Evolutionary conservation across 2,888 invertebrate species (phyloP).

Genomic region (Nomada flava): DNA sequence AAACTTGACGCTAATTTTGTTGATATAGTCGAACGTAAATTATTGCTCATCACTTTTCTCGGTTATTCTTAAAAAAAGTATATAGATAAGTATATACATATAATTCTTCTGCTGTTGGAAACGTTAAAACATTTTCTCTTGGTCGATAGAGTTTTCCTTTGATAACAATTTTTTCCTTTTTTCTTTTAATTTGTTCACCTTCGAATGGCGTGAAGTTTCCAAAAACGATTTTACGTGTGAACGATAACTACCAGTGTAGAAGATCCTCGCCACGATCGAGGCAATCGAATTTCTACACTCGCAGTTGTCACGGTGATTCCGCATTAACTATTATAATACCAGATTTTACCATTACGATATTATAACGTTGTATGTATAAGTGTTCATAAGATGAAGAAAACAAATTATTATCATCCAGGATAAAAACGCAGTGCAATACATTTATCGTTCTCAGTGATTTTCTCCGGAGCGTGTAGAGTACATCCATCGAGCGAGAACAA

Average conservation of each 20-base stretch:
- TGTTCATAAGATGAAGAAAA: slow-evolving; percentile 55
- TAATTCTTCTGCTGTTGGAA: no score
- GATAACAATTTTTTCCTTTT: no score
- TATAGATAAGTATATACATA: no score
- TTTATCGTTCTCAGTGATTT: slow-evolving; percentile 57
- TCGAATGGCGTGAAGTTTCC: background rate
- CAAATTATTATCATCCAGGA: slow-evolving; percentile 58
- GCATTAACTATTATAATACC: slow-evolving; percentile 62
- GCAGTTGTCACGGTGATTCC: slow-evolving; percentile 58
- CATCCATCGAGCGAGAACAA: slow-evolving; percentile 21
- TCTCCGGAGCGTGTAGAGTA: slow-evolving; percentile 22
- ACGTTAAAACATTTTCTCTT: no score
- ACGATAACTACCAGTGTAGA: slow-evolving; percentile 41
- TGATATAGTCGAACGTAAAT: no score
- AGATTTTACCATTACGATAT: slow-evolving; percentile 72
- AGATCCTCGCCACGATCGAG: slow-evolving; percentile 38
- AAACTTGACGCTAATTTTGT: slow-evolving; percentile 8
- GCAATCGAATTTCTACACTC: slow-evolving; percentile 41
- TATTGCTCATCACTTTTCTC: no score
- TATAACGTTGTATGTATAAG: slow-evolving; percentile 70
- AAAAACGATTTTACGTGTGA: slow-evolving; percentile 29
- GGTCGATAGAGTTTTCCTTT: no score
- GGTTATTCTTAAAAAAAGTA: no score
- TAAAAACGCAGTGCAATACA: slow-evolving; percentile 64
- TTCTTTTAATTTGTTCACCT: no score